Evolutionary conservation across 2,888 invertebrate species (phyloP), one percentile per base, ranked within the genome.

Genomic region (Nymphalis urticae): DNA sequence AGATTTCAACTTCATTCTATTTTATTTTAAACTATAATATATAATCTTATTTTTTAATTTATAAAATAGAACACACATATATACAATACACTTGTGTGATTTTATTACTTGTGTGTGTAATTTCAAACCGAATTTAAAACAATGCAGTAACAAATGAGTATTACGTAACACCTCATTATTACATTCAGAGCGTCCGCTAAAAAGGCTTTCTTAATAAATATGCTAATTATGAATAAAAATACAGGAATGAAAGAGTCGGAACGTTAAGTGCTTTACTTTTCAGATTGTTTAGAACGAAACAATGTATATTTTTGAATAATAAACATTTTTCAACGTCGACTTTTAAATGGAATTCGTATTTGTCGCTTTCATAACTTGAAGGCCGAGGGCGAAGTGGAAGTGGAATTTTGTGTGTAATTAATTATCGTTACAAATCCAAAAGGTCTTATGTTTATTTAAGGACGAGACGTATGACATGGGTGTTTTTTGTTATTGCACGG

Each of bases 161-260:
- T 51, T 21, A 51, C n/a, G 51, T 10, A 19, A 61, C 62, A 56
- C 56, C 56, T 67, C 62, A 67, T 67, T 62, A 67, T 67, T 42
- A 42, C 62, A 62, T 62, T 56, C 56, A 36, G 48, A 53, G 58
- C 67, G 67, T 50, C 36, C 64, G 70, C 58, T 62, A 68, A 62
- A 68, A 64, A 58, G 60, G 61, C 64, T 71, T 68, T 64, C 64
- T 64, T 68, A 65, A 71, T 71, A 71, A 71, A 71, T 71, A 70
- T 70, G 70, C 68, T 68, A 68, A 71, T 71, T 71, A 68, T 64
- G 64, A 68, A 64, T 68, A 68, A 64, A 71, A 71, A 69, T 64
- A 64, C 64, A 48, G 51, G 54, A 66, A 56, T n/a, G 66, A 62
- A 54, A 62, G 62, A 62, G 65, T 66, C 54, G 62, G 62, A 32